These are phyloP conservation scores for Bryconaethiops microstoma DNA, from an alignment of 2,797 vertebrate species.

Conservation along the genomic window DNA sequence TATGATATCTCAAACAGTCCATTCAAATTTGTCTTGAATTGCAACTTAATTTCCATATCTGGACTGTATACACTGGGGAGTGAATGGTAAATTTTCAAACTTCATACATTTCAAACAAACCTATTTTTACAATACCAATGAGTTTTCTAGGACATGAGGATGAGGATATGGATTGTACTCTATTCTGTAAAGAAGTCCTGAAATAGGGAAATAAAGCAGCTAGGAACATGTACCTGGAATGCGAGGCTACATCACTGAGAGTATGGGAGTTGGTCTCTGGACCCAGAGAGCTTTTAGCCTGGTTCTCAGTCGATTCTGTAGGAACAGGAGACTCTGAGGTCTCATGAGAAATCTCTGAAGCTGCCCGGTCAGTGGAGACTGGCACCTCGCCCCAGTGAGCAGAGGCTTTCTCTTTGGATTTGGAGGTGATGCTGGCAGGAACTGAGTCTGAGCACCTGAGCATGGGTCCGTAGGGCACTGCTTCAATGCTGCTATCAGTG, in stretches of 20 bases:
- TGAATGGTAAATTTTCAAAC: too few relatives aligned
- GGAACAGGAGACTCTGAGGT: constrained; percentile 62
- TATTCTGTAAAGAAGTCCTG: too few relatives aligned
- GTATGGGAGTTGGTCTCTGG: constrained; percentile 84
- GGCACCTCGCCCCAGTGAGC: constrained; percentile 86
- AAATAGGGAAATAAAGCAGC: too few relatives aligned
- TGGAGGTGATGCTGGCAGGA: constrained; percentile 72
- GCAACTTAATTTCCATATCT: too few relatives aligned
- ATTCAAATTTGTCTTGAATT: too few relatives aligned
- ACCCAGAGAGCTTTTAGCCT: constrained; percentile 78
- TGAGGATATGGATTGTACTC: too few relatives aligned
- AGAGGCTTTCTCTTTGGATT: constrained; percentile 82
- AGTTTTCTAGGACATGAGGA: too few relatives aligned
- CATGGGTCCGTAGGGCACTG: constrained; percentile 86
- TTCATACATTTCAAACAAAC: too few relatives aligned
- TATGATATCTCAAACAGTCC: too few relatives aligned
- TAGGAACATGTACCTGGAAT: constrained; percentile 78
- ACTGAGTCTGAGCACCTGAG: constrained; percentile 84
- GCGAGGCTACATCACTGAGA: constrained; percentile 84
- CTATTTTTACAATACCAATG: too few relatives aligned
- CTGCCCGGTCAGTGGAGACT: constrained; percentile 69
- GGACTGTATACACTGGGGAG: too few relatives aligned
- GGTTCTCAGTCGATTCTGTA: constrained; percentile 72
- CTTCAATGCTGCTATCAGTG: constrained; percentile 90
- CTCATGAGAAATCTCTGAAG: constrained; percentile 70